Evolutionary conservation across 2,888 invertebrate species (phyloP), one percentile per base, ranked within the genome.

Genomic region (Vanessa cardui): DNA sequence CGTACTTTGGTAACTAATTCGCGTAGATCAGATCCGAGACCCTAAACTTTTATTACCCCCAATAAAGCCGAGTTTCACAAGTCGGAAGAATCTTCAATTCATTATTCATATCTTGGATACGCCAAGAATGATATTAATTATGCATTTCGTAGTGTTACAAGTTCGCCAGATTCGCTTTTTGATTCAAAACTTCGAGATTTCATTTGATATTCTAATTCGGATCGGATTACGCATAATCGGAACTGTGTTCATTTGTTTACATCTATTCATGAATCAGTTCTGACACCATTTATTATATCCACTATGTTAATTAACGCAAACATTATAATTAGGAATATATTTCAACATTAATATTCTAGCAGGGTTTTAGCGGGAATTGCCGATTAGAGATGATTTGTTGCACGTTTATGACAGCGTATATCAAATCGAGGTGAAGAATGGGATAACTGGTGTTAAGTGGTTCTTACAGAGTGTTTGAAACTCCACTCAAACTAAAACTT

Each of bases 41-140:
- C 77, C 80, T 80, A 77, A 81, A 79, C 78, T 81, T 80, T 80
- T 81, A 81, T 81, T 76, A 77, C 76, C 76, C 71, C 70, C 77
- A 78, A 80, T 80, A 80, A 81, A 80, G 76, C 77, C 65, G 76
- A 79, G 76, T 79, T 77, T 59, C 66, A 75, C 73, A 72, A 71
- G 76, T 77, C 75, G 72, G 72, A 76, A 77, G 78, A 78, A 78
- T 77, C 73, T 72, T 75, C 74, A 73, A 68, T 77, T 76, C 76
- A 78, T 78, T 77, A 80, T 79, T 79, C 79, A 78, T 80, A 74
- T 76, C 73, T 72, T 73, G 75, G 61, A 68, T 66, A 70, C 68
- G 68, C 62, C 69, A 71, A 68, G 66, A 71, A 68, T 73, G 67
- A 69, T 76, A 65, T 72, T 72, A 73, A 74, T 76, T 74, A 74